A percentile compares a stretch with the other conserved stretches of the same genome.
Evolutionary conservation across 64 coral and sea anemone genomes (phyloP).

Genomic region (Stichodactyla helianthus): DNA sequence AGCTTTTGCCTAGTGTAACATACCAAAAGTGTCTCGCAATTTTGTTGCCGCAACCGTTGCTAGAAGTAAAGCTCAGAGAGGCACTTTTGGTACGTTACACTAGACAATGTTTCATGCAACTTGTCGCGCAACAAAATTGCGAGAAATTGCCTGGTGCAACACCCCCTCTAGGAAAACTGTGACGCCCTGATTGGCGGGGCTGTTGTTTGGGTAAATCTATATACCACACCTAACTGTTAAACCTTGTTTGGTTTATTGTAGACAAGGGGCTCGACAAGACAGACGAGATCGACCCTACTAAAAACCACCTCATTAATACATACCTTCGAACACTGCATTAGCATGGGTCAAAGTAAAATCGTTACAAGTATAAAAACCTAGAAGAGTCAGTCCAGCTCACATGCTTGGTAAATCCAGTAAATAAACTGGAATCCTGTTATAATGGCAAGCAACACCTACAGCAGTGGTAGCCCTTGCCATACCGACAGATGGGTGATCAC

Average conservation of each 20-base stretch:
- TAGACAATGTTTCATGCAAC: too few species aligned
- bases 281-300: conserved; percentile 61
- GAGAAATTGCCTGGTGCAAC: too few species aligned
- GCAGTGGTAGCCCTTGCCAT: too few species aligned
- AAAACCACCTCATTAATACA: background rate
- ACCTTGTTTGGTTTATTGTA: background rate
- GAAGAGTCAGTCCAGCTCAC: background rate
- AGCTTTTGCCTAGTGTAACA: too few species aligned
- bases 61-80: too few species aligned
- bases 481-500: too few species aligned
- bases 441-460: background rate
- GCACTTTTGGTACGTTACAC: too few species aligned
- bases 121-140: too few species aligned
- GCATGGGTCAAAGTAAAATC: background rate
- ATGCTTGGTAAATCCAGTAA: background rate
- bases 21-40: too few species aligned
- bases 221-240: background rate
- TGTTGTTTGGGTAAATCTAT: background rate
- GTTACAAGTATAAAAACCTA: background rate
- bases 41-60: too few species aligned
- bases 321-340: background rate
- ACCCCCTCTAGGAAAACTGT: too few species aligned
- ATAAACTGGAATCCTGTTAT: background rate
- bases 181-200: too few species aligned
- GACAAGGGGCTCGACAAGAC: conserved; percentile 56